These are phyloP conservation scores for Mormyrus lacerda DNA, from an alignment of 2,113 vertebrate species.

Conservation along the genomic window DNA sequence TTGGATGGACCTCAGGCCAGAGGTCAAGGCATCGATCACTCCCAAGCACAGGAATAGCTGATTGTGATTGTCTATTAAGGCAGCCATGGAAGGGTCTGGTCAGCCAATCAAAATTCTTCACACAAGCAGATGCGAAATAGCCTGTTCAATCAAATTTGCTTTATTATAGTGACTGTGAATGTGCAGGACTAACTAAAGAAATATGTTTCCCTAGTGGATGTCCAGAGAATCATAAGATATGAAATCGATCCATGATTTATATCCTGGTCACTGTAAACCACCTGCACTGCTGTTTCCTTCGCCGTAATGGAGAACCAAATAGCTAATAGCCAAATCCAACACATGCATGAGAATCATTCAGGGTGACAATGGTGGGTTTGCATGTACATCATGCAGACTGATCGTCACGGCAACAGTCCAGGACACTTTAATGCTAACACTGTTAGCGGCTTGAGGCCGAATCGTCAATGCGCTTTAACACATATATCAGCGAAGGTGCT, in stretches of 20 bases:
- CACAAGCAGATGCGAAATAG: neutral
- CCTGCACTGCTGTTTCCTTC: neutral
- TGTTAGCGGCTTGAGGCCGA: neutral
- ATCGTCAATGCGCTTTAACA: neutral
- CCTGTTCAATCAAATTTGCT: neutral
- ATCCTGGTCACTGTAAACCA: neutral
- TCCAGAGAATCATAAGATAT: neutral
- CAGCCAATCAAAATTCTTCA: slow-evolving; percentile 4
- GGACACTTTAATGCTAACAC: neutral
- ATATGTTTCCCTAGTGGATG: neutral
- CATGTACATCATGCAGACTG: neutral
- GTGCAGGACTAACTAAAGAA: neutral
- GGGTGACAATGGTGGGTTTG: neutral
- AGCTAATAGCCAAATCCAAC: neutral
- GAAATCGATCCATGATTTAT: neutral
- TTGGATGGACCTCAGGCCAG: neutral
- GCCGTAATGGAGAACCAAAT: neutral
- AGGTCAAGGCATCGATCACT: neutral
- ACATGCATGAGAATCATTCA: neutral
- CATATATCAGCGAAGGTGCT: neutral
- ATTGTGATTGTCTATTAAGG: neutral
- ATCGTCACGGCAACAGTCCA: neutral
- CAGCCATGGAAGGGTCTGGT: neutral
- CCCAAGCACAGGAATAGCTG: neutral
- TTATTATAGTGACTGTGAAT: neutral